Conservation (phyloP, 2,888 invertebrate genomes). For the Drosophila koepferae region DNA sequence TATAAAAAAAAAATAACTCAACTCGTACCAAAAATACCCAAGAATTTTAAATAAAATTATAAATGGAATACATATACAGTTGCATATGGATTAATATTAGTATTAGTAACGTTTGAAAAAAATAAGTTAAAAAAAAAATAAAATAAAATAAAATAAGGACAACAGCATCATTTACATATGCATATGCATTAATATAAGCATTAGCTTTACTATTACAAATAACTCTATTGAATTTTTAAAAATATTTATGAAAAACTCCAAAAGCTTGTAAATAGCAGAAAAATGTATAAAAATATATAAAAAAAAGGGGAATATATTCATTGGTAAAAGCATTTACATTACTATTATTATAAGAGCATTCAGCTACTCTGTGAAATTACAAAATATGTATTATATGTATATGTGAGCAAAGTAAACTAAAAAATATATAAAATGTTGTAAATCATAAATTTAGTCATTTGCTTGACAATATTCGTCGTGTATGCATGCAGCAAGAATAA, state of each 20-base stretch:
- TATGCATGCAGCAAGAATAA: neutral
- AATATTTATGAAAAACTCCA: neutral
- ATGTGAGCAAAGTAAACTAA: neutral
- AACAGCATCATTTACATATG: neutral
- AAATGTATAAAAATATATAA: neutral
- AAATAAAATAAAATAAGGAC: too few relatives aligned
- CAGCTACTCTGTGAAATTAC: neutral
- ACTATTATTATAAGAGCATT: neutral
- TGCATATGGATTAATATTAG: neutral
- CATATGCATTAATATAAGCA: neutral
- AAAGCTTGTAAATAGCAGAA: neutral
- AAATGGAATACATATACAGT: too few relatives aligned
- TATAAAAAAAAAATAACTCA: too few relatives aligned
- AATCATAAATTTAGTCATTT: neutral
- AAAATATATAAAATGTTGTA: neutral
- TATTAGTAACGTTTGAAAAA: neutral
- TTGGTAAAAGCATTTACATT: neutral
- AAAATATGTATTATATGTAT: neutral
- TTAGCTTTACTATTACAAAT: too few relatives aligned
- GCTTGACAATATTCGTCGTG: neutral
- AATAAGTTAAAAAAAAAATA: too few relatives aligned
- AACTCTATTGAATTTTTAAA: neutral
- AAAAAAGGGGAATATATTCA: too few relatives aligned
- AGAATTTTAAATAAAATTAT: too few relatives aligned
- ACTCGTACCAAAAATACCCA: too few relatives aligned